These are phyloP conservation scores for Gymnobelideus leadbeateri DNA, from an alignment of 2,113 vertebrate genomes.

Conservation along the genomic window DNA sequence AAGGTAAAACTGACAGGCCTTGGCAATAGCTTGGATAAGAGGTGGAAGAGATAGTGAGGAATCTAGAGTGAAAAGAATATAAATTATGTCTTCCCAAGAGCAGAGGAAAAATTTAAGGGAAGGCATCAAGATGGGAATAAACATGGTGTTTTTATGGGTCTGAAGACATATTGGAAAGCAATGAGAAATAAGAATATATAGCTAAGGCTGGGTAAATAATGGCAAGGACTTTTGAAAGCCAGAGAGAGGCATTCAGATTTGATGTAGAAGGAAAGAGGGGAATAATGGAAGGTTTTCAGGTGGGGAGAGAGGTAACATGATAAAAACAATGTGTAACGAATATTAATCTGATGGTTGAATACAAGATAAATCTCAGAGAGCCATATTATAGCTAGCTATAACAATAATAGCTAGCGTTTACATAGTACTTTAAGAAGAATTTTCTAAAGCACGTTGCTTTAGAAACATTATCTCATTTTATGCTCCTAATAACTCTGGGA, in stretches of 20 bases:
- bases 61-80: not conserved
- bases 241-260: not conserved
- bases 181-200: not conserved
- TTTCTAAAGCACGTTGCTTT: not conserved
- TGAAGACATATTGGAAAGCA: not conserved
- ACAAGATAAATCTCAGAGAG: not conserved
- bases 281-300: not conserved
- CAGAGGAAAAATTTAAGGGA: not conserved
- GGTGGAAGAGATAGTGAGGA: not conserved
- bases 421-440: not conserved
- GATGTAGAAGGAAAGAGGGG: not conserved
- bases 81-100: not conserved
- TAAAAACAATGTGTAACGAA: not conserved
- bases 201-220: not conserved
- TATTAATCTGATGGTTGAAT: not conserved
- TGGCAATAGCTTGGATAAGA: not conserved
- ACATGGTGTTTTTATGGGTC: not conserved
- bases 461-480: not conserved
- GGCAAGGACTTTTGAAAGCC: too few relatives aligned
- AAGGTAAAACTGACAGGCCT: not conserved
- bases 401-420: not conserved
- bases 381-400: not conserved
- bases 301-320: not conserved
- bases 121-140: not conserved
- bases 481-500: not conserved